phyloP scores from a whole-genome alignment of 92 coral and sea anemone genomes.

The Palythoa caribaeorum region DNA sequence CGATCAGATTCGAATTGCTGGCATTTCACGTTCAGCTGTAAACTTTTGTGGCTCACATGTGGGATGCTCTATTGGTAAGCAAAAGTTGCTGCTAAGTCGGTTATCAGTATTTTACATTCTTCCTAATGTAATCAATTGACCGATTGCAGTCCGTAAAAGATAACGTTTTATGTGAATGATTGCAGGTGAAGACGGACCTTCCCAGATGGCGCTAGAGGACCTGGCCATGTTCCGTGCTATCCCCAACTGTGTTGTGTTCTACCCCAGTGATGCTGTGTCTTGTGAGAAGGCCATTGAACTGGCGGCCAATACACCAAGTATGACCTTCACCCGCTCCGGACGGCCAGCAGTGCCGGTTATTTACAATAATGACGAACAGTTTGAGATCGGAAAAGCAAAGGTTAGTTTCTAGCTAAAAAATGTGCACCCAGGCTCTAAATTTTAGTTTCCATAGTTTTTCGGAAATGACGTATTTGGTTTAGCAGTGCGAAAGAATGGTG shows the following conservation, averaged over 20 bases:
- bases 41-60: conserved; percentile 98
- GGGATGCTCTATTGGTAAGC: conserved; percentile 96
- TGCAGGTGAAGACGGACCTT: conserved; percentile 97
- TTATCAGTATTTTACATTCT: neutral
- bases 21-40: conserved; percentile 85
- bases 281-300: conserved; percentile 95
- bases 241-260: conserved; percentile 92
- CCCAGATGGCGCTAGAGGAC: conserved; percentile 99
- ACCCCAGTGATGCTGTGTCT: conserved; percentile 97
- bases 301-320: conserved; percentile 85
- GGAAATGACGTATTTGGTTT: no score
- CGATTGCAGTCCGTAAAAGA: no score
- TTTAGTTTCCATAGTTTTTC: no score
- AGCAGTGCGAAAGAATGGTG: no score
- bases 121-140: no score
- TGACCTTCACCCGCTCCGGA: conserved; percentile 89
- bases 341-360: conserved; percentile 86
- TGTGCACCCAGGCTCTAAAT: no score
- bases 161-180: neutral
- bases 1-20: conserved; percentile 97
- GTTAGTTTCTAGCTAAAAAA: conserved; percentile 42
- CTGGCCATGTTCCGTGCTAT: conserved; percentile 94
- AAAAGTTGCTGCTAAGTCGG: neutral
- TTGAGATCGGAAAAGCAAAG: conserved; percentile 97
- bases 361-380: conserved; percentile 81